Percentiles rank a stretch among this genome's conserved stretches.
Evolutionary conservation across 2,888 invertebrate genomes (phyloP).

Genomic region (Pediacus dermestoides): DNA sequence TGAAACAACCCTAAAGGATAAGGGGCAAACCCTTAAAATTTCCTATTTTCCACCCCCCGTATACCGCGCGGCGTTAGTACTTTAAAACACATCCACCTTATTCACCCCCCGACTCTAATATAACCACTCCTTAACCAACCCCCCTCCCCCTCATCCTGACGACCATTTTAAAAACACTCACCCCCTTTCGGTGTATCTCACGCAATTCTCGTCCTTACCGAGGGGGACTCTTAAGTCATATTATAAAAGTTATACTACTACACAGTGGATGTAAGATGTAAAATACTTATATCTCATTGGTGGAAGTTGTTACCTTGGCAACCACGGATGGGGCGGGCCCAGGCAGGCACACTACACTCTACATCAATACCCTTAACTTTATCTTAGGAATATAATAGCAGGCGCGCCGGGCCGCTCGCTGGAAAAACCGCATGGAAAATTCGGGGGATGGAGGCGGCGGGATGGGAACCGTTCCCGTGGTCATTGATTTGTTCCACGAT

Average conservation of each 20-base stretch:
- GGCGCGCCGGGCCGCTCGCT: too few species aligned
- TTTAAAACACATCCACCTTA: constrained; percentile 11
- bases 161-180: constrained; percentile 39
- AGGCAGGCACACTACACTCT: constrained; percentile 32
- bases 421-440: too few species aligned
- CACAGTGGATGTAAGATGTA: constrained; percentile 45
- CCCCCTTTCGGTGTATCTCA: constrained; percentile 45
- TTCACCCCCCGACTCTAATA: constrained; percentile 20
- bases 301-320: constrained; percentile 45
- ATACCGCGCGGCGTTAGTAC: constrained; percentile 20
- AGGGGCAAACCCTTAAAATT: constrained; percentile 43
- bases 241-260: constrained; percentile 41
- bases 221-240: constrained; percentile 41
- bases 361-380: constrained; percentile 39
- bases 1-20: constrained; percentile 49
- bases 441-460: too few species aligned
- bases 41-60: constrained; percentile 36
- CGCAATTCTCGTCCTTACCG: constrained; percentile 44
- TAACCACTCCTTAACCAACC: constrained; percentile 43
- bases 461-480: too few species aligned
- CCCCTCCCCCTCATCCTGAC: constrained; percentile 30
- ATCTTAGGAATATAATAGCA: too few species aligned
- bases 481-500: too few species aligned
- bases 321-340: constrained; percentile 39
- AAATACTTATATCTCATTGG: constrained; percentile 49